These are phyloP conservation scores for Luscinia luscinia DNA, from an alignment of 2,797 vertebrate species.

Conservation along the genomic window DNA sequence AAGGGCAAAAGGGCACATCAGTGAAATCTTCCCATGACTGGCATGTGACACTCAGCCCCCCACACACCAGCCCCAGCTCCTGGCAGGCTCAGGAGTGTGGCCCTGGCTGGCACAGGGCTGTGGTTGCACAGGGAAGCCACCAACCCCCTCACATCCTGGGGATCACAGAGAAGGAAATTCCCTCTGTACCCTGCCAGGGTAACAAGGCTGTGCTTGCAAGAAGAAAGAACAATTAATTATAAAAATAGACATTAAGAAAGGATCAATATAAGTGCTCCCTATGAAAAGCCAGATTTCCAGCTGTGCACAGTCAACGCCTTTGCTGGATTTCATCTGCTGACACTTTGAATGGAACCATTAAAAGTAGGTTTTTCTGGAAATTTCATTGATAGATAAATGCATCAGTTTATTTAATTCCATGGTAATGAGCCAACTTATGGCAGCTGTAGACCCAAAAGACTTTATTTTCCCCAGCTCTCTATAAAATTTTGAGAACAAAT, in stretches of 20 bases:
- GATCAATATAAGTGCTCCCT: not conserved
- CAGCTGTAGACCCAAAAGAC: not conserved
- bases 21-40: conserved; percentile 37
- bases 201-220: not conserved
- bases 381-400: not conserved
- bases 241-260: not conserved
- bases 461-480: not conserved
- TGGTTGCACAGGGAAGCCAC: conserved; percentile 36
- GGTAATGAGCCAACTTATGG: not conserved
- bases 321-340: not conserved
- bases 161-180: not conserved
- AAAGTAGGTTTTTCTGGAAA: not conserved
- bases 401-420: not conserved
- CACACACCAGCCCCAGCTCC: conserved; percentile 50
- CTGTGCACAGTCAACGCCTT: not conserved
- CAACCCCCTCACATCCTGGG: not conserved
- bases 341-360: not conserved
- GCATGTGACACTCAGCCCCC: conserved; percentile 49
- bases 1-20: conserved; percentile 59
- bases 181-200: not conserved
- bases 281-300: not conserved
- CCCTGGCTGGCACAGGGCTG: not conserved
- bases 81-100: conserved; percentile 16
- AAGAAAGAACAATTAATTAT: not conserved
- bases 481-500: conserved; percentile 5